Evolutionary conservation across 2,113 vertebrate species (phyloP), one percentile per base, ranked within the genome.

Genomic region (Sinocyclocheilus anshuiensis): DNA sequence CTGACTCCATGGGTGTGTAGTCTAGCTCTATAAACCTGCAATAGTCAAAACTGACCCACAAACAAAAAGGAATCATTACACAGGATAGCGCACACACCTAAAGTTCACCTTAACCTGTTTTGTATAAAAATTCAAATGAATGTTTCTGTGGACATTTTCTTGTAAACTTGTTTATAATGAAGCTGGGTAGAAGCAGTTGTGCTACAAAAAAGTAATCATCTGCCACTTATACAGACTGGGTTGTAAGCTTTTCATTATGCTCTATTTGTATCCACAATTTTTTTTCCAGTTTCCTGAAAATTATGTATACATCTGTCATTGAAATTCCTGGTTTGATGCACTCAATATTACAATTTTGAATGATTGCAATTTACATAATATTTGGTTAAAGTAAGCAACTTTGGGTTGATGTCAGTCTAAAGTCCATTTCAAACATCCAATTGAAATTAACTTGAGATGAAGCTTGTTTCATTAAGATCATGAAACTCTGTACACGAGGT

Each of bases 1-100:
- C 94, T 78, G 94, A 91, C 93, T 95, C 95, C 95, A 95, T 95
- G 89, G 95, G 94, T 77, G 93, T 93, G 93, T 96, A 95, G 94
- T 96, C 95, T 93, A 95, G 92, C 85, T 96, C 95, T 91, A 95
- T 95, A 91, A 95, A 96, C 93, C 93, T 94, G 94, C 95, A 96
- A 91, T 96, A 96, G 91, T 96, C 94, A 93, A 96, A 96, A 92
- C 95, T 96, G 91, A 90, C 91, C 94, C 90, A 90, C 84, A 95
- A 84, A 94, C 89, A 94, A 92, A 81, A 93, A 78, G 85, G 86
- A 29, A 90, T 92, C 92, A 92, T 90, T 92, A 91, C 76, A 90
- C 86, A 92, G 24, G 72, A 81, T 24, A 87, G 50, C 26, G 50
- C 26, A 77, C n/a, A 84, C 55, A 88, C 74, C 87, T 88, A 11